Percentiles rank a stretch among this genome's conserved stretches.
Conservation (phyloP, 2,888 invertebrate genomes). For the Thereva nobilitata region DNA sequence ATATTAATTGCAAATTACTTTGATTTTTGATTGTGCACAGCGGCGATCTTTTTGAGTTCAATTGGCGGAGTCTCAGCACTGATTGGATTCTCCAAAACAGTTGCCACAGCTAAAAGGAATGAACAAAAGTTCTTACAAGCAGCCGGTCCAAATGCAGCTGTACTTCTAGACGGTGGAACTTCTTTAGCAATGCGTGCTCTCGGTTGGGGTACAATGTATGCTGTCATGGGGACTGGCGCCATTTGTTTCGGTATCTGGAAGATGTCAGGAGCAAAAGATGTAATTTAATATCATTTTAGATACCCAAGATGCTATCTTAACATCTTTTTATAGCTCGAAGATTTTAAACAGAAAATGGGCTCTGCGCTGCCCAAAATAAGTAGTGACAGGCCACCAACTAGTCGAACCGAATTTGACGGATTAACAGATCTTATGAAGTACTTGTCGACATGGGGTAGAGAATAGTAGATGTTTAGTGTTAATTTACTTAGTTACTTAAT, state of each 20-base stretch:
- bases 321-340: constrained; percentile 67
- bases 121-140: constrained; percentile 80
- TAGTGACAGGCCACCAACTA: constrained; percentile 76
- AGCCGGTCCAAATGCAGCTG: constrained; percentile 66
- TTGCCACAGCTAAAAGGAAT: constrained; percentile 76
- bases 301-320: constrained; percentile 9
- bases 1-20: background rate
- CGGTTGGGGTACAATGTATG: constrained; percentile 85
- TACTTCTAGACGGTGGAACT: constrained; percentile 76
- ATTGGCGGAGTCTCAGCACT: constrained; percentile 73
- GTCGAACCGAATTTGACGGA: constrained; percentile 85
- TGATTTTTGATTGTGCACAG: constrained; percentile 44
- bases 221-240: constrained; percentile 80
- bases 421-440: constrained; percentile 84
- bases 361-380: constrained; percentile 74
- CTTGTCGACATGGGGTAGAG: constrained; percentile 61
- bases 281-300: constrained; percentile 57
- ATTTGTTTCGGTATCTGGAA: constrained; percentile 87
- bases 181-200: constrained; percentile 81
- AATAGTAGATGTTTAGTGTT: constrained; percentile 42
- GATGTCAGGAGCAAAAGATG: constrained; percentile 81
- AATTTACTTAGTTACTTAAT: constrained; percentile 21
- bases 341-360: constrained; percentile 82
- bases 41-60: constrained; percentile 54
- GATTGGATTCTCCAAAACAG: constrained; percentile 78